phyloP scores from a whole-genome alignment of 2,888 invertebrate species.

The Unio pictorum region DNA sequence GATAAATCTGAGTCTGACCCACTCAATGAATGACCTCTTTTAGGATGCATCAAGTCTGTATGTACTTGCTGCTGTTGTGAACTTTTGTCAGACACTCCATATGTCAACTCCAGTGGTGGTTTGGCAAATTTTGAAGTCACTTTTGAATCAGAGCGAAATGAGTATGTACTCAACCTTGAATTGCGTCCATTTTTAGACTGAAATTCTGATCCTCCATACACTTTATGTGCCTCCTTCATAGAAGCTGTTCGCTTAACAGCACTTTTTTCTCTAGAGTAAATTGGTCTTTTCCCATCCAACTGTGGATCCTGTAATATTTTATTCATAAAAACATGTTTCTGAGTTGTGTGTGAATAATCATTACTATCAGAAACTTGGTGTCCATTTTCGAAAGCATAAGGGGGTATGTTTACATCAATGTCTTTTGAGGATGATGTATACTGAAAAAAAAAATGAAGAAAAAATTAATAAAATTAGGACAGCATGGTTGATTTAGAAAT shows the following conservation, averaged over 20 bases:
- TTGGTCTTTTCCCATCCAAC: slow-evolving; percentile 24
- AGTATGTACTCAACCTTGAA: slow-evolving; percentile 8
- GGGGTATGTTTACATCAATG: slow-evolving; percentile 27
- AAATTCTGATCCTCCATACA: slow-evolving; percentile 12
- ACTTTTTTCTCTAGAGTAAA: slow-evolving; percentile 16
- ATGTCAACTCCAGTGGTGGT: slow-evolving; percentile 41
- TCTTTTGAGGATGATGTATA: slow-evolving; percentile 2
- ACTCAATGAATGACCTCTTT: slow-evolving; percentile 30
- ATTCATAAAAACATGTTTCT: slow-evolving; percentile 18
- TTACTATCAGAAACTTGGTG: slow-evolving; percentile 8
- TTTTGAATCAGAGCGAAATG: slow-evolving; percentile 26
- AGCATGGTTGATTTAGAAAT: no score
- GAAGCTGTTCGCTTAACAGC: slow-evolving; percentile 34
- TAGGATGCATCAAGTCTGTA: background rate
- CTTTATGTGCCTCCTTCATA: slow-evolving; percentile 32
- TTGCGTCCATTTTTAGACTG: no score
- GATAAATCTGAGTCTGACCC: slow-evolving; percentile 31
- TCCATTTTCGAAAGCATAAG: slow-evolving; percentile 24
- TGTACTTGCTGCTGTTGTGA: background rate
- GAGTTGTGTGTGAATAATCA: slow-evolving; percentile 5
- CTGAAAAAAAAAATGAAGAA: no score
- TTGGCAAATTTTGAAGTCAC: slow-evolving; percentile 28
- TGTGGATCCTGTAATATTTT: slow-evolving; percentile 14
- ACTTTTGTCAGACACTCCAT: slow-evolving; percentile 20
- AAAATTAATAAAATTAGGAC: no score